These are phyloP conservation scores for Icerya purchasi DNA, from an alignment of 2,888 invertebrate genomes.

Conservation along the genomic window DNA sequence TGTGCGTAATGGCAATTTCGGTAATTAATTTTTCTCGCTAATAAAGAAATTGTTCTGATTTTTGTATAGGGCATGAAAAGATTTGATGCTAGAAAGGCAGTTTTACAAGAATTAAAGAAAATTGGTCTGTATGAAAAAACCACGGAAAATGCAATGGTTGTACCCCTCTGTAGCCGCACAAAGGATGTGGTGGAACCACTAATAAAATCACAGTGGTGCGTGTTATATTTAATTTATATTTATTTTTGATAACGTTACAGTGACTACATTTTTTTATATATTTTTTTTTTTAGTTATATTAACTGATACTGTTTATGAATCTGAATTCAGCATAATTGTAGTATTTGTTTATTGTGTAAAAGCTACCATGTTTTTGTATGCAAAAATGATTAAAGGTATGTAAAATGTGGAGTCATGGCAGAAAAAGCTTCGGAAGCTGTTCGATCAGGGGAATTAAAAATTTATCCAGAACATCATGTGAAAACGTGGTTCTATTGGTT, in stretches of 20 bases:
- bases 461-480: constrained; percentile 74
- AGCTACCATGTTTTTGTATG: neutral
- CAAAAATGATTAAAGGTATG: constrained; percentile 35
- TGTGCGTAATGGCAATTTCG: too few relatives aligned
- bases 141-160: constrained; percentile 82
- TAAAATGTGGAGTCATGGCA: constrained; percentile 79
- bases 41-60: neutral
- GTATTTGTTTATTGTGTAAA: neutral
- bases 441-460: constrained; percentile 52
- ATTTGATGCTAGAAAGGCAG: constrained; percentile 66
- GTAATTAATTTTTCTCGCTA: neutral
- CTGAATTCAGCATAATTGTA: too few relatives aligned
- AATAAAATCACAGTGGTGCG: constrained; percentile 85
- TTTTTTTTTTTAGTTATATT: too few relatives aligned
- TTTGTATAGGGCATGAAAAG: constrained; percentile 55
- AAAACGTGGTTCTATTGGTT: constrained; percentile 94
- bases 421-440: constrained; percentile 61
- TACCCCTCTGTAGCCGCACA: constrained; percentile 86
- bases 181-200: constrained; percentile 95
- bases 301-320: too few relatives aligned
- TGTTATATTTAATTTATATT: too few relatives aligned
- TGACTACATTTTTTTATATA: too few relatives aligned
- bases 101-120: constrained; percentile 52
- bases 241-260: too few relatives aligned
- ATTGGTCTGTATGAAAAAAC: constrained; percentile 50